These are phyloP conservation scores for Lycocerus yunnanus DNA, from an alignment of 2,888 invertebrate species.

Conservation along the genomic window DNA sequence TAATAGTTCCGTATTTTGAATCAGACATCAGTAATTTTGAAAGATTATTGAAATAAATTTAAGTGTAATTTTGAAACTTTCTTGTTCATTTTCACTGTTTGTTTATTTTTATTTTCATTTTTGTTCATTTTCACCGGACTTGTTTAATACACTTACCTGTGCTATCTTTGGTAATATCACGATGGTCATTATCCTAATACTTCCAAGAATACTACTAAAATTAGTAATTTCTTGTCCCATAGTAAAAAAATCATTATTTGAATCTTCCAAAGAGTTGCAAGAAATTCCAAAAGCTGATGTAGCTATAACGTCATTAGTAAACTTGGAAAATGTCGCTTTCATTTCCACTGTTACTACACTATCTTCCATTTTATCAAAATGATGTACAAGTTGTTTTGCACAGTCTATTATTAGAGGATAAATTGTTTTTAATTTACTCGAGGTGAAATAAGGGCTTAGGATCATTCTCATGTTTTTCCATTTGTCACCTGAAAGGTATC, in stretches of 20 bases:
- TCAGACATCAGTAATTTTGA: too few relatives aligned
- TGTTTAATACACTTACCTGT: not conserved
- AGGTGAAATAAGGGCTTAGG: slow-evolving; percentile 56
- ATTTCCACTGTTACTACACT: slow-evolving; percentile 50
- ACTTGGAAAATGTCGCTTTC: slow-evolving; percentile 56
- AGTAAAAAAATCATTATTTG: slow-evolving; percentile 58
- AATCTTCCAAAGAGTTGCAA: slow-evolving; percentile 58
- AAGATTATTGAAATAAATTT: too few relatives aligned
- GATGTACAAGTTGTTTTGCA: slow-evolving; percentile 30
- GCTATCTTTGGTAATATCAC: not conserved
- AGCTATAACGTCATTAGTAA: slow-evolving; percentile 58
- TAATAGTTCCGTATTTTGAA: too few relatives aligned
- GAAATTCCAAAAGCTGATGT: slow-evolving; percentile 58
- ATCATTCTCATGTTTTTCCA: slow-evolving; percentile 55
- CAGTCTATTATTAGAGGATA: slow-evolving; percentile 53
- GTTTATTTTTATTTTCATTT: too few relatives aligned
- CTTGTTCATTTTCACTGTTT: too few relatives aligned
- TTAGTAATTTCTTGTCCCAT: slow-evolving; percentile 57
- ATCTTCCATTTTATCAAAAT: slow-evolving; percentile 36
- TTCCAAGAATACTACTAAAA: slow-evolving; percentile 39
- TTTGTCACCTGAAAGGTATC: slow-evolving; percentile 15
- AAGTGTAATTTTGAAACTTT: too few relatives aligned
- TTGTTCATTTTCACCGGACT: too few relatives aligned
- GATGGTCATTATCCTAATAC: not conserved
- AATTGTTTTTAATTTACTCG: slow-evolving; percentile 57